phyloP scores from a whole-genome alignment of 1,140 invertebrate species.

The Bacillus rossius region DNA sequence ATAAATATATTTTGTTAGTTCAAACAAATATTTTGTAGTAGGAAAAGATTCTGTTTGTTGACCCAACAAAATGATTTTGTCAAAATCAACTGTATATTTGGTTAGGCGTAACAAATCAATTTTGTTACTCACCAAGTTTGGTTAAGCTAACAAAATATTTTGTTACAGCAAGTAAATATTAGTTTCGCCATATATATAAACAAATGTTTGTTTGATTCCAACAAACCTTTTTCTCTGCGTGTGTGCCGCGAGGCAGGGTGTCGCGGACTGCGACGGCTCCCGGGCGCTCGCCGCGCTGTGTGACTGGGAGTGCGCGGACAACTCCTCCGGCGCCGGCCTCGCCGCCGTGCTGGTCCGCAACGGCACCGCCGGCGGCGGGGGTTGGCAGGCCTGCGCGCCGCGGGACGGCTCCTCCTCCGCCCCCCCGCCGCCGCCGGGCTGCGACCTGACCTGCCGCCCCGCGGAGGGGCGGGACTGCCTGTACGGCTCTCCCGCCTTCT shows the following conservation, averaged over 20 bases:
- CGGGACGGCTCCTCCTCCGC: background rate
- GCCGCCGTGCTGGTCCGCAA: background rate
- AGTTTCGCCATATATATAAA: too few relatives aligned
- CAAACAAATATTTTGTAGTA: too few relatives aligned
- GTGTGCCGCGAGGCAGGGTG: background rate
- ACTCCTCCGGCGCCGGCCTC: background rate
- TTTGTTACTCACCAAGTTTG: too few relatives aligned
- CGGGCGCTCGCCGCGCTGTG: background rate
- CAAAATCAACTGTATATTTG: too few relatives aligned
- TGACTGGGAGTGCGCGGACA: background rate
- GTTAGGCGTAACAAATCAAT: too few relatives aligned
- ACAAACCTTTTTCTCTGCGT: too few relatives aligned
- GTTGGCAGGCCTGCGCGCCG: background rate
- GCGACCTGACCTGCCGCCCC: background rate
- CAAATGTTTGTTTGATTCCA: too few relatives aligned
- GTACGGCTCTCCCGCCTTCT: slow-evolving; percentile 55
- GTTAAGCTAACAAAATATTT: too few relatives aligned
- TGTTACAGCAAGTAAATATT: too few relatives aligned
- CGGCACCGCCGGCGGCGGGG: background rate
- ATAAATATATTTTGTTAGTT: too few relatives aligned
- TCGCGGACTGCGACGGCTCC: background rate
- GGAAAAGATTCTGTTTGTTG: too few relatives aligned
- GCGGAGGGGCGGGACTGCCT: slow-evolving; percentile 33
- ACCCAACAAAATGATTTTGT: too few relatives aligned
- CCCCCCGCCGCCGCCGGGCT: slow-evolving; percentile 2